These are phyloP conservation scores for Patella pellucida DNA, from an alignment of 2,888 invertebrate genomes.

Conservation along the genomic window DNA sequence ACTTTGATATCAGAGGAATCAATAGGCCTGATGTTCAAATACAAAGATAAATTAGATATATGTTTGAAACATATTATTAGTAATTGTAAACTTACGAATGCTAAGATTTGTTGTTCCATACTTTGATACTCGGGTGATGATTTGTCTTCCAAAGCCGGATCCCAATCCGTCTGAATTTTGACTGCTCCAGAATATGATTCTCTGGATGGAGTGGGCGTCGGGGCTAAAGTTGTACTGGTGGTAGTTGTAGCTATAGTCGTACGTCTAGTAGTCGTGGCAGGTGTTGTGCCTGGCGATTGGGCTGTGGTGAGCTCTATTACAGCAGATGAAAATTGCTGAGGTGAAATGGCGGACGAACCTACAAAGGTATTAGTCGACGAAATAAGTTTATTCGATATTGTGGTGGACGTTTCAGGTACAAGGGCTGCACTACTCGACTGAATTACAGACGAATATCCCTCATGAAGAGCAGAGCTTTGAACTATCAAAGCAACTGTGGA, in stretches of 20 bases:
- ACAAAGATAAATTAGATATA: too few relatives aligned
- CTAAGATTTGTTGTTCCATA: not conserved
- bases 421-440: not conserved
- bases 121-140: not conserved
- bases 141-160: not conserved
- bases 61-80: too few relatives aligned
- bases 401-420: not conserved
- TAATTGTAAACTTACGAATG: not conserved
- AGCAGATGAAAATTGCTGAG: not conserved
- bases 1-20: not conserved
- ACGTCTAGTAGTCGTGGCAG: constrained; percentile 12
- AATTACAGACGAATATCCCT: too few relatives aligned
- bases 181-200: not conserved
- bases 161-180: constrained; percentile 20
- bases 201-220: not conserved
- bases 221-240: not conserved
- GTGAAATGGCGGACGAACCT: not conserved
- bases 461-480: too few relatives aligned
- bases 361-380: constrained; percentile 14
- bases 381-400: constrained; percentile 3
- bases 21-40: not conserved
- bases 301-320: not conserved
- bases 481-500: too few relatives aligned
- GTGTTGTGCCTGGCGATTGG: not conserved
- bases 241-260: constrained; percentile 9